These are phyloP conservation scores for Microplitis manilae DNA, from an alignment of 2,888 invertebrate genomes.

Conservation along the genomic window DNA sequence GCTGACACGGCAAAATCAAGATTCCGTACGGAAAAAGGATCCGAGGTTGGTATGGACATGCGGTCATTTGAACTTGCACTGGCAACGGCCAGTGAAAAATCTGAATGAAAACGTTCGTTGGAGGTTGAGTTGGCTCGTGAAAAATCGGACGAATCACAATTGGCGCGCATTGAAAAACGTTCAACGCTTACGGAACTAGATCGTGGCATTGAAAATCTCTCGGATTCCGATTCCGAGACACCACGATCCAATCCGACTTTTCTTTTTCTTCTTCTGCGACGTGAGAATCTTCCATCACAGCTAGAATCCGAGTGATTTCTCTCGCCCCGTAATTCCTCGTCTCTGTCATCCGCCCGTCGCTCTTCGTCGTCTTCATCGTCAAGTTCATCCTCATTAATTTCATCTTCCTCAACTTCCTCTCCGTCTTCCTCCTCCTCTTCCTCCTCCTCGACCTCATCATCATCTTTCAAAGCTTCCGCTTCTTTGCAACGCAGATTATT, in stretches of 20 bases:
- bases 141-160: slow-evolving; percentile 69
- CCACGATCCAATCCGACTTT: slow-evolving; percentile 43
- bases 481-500: slow-evolving; percentile 26
- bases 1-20: slow-evolving; percentile 66
- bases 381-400: slow-evolving; percentile 33
- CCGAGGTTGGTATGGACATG: slow-evolving; percentile 66
- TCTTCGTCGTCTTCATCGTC: slow-evolving; percentile 47
- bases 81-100: slow-evolving; percentile 68
- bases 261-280: slow-evolving; percentile 54
- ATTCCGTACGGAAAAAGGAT: slow-evolving; percentile 67
- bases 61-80: slow-evolving; percentile 70
- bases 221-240: slow-evolving; percentile 60
- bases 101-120: slow-evolving; percentile 69
- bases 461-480: slow-evolving; percentile 49
- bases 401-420: slow-evolving; percentile 34
- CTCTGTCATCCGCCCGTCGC: slow-evolving; percentile 44
- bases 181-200: slow-evolving; percentile 69
- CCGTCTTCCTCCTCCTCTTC: slow-evolving; percentile 31
- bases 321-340: slow-evolving; percentile 36
- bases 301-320: slow-evolving; percentile 56
- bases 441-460: slow-evolving; percentile 18
- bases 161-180: slow-evolving; percentile 68
- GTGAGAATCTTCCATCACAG: slow-evolving; percentile 57
- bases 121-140: slow-evolving; percentile 69
- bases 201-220: slow-evolving; percentile 67